phyloP scores from a whole-genome alignment of 2,113 vertebrate species.

The Pseudorhombus dupliciocellatus region DNA sequence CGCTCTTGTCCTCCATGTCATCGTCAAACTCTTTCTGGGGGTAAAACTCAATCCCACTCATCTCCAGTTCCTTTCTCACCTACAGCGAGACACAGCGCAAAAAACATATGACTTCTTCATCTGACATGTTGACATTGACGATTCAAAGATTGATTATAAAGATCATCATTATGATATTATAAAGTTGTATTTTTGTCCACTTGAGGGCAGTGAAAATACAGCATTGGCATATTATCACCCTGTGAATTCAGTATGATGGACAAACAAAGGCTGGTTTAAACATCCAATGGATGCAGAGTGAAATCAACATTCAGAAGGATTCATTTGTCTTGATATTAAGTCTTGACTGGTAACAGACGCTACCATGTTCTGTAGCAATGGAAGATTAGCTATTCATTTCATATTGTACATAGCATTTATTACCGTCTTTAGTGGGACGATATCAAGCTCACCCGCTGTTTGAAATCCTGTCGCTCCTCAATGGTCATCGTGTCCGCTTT shows the following conservation, averaged over 20 bases:
- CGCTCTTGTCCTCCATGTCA: conserved; percentile 95
- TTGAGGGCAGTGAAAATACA: background rate
- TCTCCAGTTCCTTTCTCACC: conserved; percentile 96
- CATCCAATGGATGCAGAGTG: background rate
- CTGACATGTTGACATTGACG: background rate
- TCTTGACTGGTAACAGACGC: no score
- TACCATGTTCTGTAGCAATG: background rate
- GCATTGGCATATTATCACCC: background rate
- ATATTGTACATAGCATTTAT: background rate
- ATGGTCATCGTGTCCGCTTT: conserved; percentile 96
- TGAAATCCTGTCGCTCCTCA: conserved; percentile 95
- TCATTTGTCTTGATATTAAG: no score
- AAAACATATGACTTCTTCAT: background rate
- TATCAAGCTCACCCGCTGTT: conserved; percentile 87
- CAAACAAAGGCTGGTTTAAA: background rate
- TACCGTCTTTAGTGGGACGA: background rate
- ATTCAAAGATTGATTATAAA: background rate
- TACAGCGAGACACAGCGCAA: conserved; percentile 61
- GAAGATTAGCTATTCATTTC: background rate
- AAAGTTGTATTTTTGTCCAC: background rate
- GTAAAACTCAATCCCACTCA: conserved; percentile 93
- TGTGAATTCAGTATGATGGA: background rate
- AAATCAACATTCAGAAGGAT: background rate
- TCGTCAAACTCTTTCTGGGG: conserved; percentile 98
- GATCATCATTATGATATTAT: background rate